Evolutionary conservation across 2,113 vertebrate genomes (phyloP), one percentile per base, ranked within the genome.

Genomic region (Oncorhynchus keta): DNA sequence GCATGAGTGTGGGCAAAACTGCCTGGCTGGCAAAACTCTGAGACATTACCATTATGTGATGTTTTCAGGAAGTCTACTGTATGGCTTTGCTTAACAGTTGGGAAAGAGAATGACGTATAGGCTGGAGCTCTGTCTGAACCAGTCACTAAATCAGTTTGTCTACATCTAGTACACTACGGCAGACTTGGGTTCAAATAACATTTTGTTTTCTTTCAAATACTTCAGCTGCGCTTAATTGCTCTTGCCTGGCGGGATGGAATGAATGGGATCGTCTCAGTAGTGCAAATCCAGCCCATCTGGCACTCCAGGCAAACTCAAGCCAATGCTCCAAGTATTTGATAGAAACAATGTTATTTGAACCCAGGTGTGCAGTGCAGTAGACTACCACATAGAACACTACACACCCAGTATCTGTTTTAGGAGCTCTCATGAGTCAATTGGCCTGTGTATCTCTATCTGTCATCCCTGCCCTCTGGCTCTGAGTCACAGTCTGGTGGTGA

Each of bases 131-230:
- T 89, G 87, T 89, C 89, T 88, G 82, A 84, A 84, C 24, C 79
- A 84, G 86, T 78, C 76, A 71, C 75, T 90, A 92, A 92, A 92
- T 91, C 90, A 83, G 71, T 62, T 68, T 74, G 76, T 72, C 76
- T 74, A 51, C 59, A 2, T 69, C 66, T 78, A 57, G 64, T 61
- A 61, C 49, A 51, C 12, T 1, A 51, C 49, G 16, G 1, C 51
- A 55, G 51, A 18, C 51, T 55, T 55, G 13, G 51, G 51, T 55
- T 18, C 16, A 55, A 55, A 18, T 55, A 55, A 55, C 4, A 55
- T 55, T 13, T 4, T 0, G 51, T 55, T 55, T 55, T 55, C 51
- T 55, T 55, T 55, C 51, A 45, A 45, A 11, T 18, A 55, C 3
- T 55, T 55, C 39, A 45, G 9, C 51, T 55, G 51, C 16, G 51